These are phyloP conservation scores for Vanessa cardui DNA, from an alignment of 2,888 invertebrate species.

Conservation along the genomic window DNA sequence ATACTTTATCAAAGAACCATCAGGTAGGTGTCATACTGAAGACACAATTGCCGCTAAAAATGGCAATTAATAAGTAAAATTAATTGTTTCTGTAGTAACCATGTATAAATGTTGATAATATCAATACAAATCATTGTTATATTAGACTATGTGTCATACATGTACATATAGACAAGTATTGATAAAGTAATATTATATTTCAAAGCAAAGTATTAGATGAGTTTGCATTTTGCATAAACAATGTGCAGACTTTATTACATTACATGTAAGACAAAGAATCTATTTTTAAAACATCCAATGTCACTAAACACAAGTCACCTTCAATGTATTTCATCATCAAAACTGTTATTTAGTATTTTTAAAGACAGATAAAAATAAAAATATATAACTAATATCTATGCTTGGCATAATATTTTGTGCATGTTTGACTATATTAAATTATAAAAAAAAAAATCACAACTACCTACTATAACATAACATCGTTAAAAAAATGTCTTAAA, in stretches of 20 bases:
- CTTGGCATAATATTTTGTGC: background rate
- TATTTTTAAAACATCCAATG: conserved; percentile 4
- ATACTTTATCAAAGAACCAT: too few relatives aligned
- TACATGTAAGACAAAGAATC: conserved; percentile 2
- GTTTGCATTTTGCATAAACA: background rate
- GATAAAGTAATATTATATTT: too few relatives aligned
- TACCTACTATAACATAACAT: background rate
- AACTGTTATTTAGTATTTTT: background rate
- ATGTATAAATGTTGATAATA: too few relatives aligned
- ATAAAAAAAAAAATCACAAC: background rate
- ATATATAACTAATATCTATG: background rate
- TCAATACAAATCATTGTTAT: too few relatives aligned
- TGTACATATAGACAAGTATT: too few relatives aligned
- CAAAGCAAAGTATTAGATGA: too few relatives aligned
- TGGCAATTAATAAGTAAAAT: too few relatives aligned
- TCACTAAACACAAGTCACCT: conserved; percentile 10
- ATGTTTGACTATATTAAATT: background rate
- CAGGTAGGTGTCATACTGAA: too few relatives aligned
- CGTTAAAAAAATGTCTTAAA: background rate
- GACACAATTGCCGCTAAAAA: too few relatives aligned
- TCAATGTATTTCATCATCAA: background rate
- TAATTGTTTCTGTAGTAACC: too few relatives aligned
- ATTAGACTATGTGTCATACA: too few relatives aligned
- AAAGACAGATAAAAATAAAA: background rate
- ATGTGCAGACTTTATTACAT: background rate